Evolutionary conservation across 2,113 vertebrate genomes (phyloP).

Genomic region (Odocoileus hemionus): DNA sequence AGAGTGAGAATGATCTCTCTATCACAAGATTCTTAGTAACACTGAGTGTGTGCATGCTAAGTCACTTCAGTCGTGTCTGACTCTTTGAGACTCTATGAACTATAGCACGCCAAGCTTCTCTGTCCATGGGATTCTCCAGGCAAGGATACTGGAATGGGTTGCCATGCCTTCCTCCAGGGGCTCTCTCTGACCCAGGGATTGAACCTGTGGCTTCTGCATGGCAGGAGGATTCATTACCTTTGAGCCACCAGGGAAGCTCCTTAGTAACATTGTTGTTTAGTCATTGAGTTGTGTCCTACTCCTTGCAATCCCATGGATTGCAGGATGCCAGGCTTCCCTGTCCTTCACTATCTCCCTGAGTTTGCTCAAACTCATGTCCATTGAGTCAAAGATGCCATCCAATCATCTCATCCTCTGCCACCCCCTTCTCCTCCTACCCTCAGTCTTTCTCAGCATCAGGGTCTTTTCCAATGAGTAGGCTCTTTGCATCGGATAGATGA

Average conservation of each 20-base stretch:
- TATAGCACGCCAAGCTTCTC: not conserved
- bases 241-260: not conserved
- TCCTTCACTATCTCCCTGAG: not conserved
- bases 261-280: not conserved
- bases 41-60: not conserved
- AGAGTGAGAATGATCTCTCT: not conserved
- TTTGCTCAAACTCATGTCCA: not conserved
- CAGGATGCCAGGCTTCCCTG: not conserved
- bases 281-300: not conserved
- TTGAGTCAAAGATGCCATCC: not conserved
- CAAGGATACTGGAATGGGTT: not conserved
- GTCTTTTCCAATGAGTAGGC: not conserved
- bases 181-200: not conserved
- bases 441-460: not conserved
- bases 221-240: not conserved
- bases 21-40: not conserved
- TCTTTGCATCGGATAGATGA: not conserved
- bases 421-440: not conserved
- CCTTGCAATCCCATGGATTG: not conserved
- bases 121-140: not conserved
- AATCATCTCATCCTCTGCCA: not conserved
- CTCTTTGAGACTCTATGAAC: not conserved
- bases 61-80: not conserved
- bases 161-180: not conserved
- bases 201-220: not conserved